Conservation (phyloP, 2,888 invertebrate species). For the Slavum lentiscoides region DNA sequence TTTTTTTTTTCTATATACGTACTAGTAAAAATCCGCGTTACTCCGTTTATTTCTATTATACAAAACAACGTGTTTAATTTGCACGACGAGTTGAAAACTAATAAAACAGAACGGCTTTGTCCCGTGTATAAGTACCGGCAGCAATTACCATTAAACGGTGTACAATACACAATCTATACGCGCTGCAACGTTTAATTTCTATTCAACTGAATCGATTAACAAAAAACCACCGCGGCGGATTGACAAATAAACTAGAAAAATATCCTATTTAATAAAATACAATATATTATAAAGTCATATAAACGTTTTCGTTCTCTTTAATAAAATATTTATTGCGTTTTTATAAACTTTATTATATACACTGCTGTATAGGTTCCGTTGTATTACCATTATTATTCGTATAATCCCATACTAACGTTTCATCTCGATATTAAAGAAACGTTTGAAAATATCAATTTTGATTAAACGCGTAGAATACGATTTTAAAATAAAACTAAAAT, state of each 20-base stretch:
- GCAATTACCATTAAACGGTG: background rate
- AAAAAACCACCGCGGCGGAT: too few species aligned
- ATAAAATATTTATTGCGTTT: constrained; percentile 16
- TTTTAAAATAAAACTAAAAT: constrained; percentile 17
- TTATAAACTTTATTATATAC: background rate
- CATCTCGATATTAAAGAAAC: constrained; percentile 5
- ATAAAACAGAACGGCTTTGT: background rate
- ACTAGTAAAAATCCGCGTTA: background rate
- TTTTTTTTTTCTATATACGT: too few species aligned
- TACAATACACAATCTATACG: background rate
- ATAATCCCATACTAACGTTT: background rate
- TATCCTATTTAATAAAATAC: too few species aligned
- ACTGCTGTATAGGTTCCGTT: background rate
- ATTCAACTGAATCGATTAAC: background rate
- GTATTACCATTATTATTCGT: constrained; percentile 18
- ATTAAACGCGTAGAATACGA: too few species aligned
- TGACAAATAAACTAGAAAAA: background rate
- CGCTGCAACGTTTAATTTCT: background rate
- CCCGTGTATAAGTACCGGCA: too few species aligned
- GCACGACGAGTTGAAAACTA: background rate
- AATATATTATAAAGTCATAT: background rate
- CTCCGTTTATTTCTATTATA: background rate
- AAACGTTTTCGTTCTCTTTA: background rate
- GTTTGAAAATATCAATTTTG: background rate
- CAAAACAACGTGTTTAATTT: background rate